phyloP scores from a whole-genome alignment of 2,888 invertebrate species.

The Ochropacha duplaris region DNA sequence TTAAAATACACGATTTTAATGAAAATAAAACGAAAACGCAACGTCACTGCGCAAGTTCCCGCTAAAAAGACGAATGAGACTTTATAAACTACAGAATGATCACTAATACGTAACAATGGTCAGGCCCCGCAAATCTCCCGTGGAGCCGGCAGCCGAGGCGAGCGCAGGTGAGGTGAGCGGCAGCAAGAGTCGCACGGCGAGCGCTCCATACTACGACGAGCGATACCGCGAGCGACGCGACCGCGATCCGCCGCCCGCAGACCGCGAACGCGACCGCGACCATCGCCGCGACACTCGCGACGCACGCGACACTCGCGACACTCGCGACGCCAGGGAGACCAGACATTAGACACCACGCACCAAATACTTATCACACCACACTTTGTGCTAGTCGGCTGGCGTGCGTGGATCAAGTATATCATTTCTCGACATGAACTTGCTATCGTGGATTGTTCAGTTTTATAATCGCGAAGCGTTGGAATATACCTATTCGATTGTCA shows the following conservation, averaged over 20 bases:
- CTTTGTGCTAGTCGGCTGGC: background rate
- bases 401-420: background rate
- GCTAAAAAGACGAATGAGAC: no score
- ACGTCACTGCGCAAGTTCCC: no score
- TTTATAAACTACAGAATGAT: no score
- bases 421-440: background rate
- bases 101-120: no score
- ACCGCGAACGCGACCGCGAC: conserved; percentile 79
- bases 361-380: background rate
- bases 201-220: conserved; percentile 92
- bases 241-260: conserved; percentile 81
- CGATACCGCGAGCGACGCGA: conserved; percentile 88
- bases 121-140: conserved; percentile 85
- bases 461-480: background rate
- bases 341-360: background rate
- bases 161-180: conserved; percentile 71
- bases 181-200: conserved; percentile 81
- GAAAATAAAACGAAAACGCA: no score
- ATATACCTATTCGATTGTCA: background rate
- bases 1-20: no score
- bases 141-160: conserved; percentile 76
- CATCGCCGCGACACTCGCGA: conserved; percentile 44
- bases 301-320: background rate
- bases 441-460: background rate
- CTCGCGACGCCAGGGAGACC: background rate